A percentile compares a stretch with the other conserved stretches of the same genome.
Evolutionary conservation across 2,113 vertebrate genomes (phyloP).

Genomic region (Coturnix japonica): DNA sequence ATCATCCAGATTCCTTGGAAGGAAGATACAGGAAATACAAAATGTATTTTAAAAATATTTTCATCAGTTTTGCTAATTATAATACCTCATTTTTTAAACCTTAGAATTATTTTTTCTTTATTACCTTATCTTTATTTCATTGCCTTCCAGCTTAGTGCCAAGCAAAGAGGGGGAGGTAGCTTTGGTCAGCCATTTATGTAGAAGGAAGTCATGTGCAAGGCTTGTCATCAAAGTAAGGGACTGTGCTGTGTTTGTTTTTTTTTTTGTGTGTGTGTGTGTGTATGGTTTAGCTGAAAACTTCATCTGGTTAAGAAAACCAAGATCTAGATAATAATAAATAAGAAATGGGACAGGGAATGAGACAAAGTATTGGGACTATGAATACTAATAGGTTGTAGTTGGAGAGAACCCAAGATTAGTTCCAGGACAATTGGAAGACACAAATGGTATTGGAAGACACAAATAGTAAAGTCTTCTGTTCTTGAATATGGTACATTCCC

Average conservation of each 20-base stretch:
- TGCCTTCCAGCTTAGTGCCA: slow-evolving; percentile 38
- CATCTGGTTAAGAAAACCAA: slow-evolving; percentile 63
- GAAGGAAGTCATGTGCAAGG: slow-evolving; percentile 56
- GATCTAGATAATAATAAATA: slow-evolving; percentile 33
- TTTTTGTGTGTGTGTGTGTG: neutral
- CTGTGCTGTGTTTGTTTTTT: slow-evolving; percentile 60
- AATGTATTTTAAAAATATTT: neutral
- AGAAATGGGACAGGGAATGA: slow-evolving; percentile 3
- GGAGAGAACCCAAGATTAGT: neutral
- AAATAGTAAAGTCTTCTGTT: neutral
- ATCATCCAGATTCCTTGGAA: neutral
- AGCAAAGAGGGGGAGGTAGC: slow-evolving; percentile 21
- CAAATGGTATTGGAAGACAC: neutral
- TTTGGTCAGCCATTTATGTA: slow-evolving; percentile 57
- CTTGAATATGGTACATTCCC: neutral
- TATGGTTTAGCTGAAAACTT: slow-evolving; percentile 56
- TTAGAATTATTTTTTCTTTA: neutral
- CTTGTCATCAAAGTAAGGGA: slow-evolving; percentile 58
- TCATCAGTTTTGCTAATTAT: neutral
- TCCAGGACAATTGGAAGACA: neutral
- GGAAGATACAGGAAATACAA: neutral
- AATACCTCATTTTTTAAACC: neutral
- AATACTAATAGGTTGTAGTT: neutral
- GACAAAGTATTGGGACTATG: neutral
- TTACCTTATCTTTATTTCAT: neutral